Conservation (phyloP, 2,888 invertebrate species). For the Willowsia nigromaculata region DNA sequence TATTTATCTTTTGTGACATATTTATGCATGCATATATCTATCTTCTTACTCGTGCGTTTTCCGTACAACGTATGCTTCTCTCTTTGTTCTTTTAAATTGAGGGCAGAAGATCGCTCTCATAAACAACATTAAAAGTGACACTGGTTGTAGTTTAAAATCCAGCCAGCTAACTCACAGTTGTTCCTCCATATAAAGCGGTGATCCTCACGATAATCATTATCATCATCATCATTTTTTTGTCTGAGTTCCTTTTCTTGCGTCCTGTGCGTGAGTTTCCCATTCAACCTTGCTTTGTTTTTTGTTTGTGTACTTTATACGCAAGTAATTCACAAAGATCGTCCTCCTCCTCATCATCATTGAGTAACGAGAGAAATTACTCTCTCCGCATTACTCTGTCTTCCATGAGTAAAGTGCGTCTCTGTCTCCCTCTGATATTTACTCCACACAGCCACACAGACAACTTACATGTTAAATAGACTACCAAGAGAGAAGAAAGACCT, state of each 20-base stretch:
- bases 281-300: slow-evolving; percentile 5
- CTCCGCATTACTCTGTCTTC: not conserved
- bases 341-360: not conserved
- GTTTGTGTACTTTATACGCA: slow-evolving; percentile 21
- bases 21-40: slow-evolving; percentile 29
- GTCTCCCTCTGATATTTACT: not conserved
- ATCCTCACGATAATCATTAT: slow-evolving; percentile 21
- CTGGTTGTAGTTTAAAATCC: slow-evolving; percentile 26
- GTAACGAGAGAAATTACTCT: slow-evolving; percentile 40
- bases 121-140: slow-evolving; percentile 70
- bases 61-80: not conserved
- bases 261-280: slow-evolving; percentile 33
- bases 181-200: slow-evolving; percentile 24
- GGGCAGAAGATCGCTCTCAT: slow-evolving; percentile 55
- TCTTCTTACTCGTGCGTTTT: not conserved
- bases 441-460: no score
- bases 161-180: not conserved
- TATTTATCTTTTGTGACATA: slow-evolving; percentile 37
- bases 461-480: no score
- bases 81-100: slow-evolving; percentile 46
- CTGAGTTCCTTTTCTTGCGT: not conserved
- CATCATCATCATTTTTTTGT: slow-evolving; percentile 33
- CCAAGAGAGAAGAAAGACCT: slow-evolving; percentile 4
- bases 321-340: slow-evolving; percentile 55
- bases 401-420: not conserved